Percentiles rank a stretch among this genome's conserved stretches.
phyloP scores from a whole-genome alignment of 2,888 invertebrate genomes.

The Agriopis aurantiaria region DNA sequence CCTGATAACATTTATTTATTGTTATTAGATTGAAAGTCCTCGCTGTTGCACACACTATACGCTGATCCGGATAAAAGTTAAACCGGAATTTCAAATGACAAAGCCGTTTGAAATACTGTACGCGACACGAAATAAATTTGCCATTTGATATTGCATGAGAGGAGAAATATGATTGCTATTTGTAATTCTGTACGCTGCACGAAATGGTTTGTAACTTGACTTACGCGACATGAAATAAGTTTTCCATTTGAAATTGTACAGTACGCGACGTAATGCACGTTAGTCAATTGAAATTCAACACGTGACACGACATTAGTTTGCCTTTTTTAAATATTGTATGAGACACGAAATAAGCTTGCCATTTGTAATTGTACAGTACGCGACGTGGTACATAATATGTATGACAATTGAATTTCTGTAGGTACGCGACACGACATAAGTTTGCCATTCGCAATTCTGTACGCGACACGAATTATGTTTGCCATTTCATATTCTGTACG shows the following conservation, averaged over 20 bases:
- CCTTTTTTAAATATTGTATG: not conserved
- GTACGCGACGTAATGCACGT: not conserved
- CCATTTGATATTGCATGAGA: no score
- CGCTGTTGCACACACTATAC: not conserved
- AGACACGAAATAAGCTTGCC: not conserved
- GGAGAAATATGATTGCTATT: no score
- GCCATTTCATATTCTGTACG: not conserved
- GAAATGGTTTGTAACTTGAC: not conserved
- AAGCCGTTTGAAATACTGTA: no score
- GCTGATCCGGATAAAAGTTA: not conserved
- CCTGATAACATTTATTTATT: constrained; percentile 71
- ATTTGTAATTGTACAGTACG: no score
- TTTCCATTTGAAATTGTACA: not conserved
- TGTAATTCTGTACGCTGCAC: no score
- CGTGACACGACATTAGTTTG: not conserved
- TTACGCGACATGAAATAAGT: not conserved
- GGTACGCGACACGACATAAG: no score
- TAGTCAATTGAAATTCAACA: no score
- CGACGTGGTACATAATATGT: no score
- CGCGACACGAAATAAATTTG: no score
- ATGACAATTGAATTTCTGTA: no score
- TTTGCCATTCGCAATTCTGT: no score
- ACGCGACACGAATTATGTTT: no score
- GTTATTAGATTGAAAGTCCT: constrained; percentile 41
- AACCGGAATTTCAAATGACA: not conserved